Evolutionary conservation across 2,797 vertebrate species (phyloP), one percentile per base, ranked within the genome.

Genomic region (Antennarius maculatus): DNA sequence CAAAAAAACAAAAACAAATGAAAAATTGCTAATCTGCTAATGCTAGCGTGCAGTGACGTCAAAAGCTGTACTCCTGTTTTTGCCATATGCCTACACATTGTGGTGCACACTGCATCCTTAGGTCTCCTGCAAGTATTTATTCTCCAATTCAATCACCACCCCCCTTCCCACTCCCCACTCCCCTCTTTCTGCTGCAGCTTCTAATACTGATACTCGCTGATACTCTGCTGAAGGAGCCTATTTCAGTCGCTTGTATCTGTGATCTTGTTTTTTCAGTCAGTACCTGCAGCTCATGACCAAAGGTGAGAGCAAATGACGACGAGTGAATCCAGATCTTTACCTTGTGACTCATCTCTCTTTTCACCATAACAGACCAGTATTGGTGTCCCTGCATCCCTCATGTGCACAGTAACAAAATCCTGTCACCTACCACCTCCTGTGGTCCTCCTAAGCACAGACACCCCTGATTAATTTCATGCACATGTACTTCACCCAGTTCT

Each of bases 61-160:
- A 81, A 5, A n/a, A 41, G 76, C 62, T 75, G 74, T 77, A 68
- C 76, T 39, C 12, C 71, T 43, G 56, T 65, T 82, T 84, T 72
- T 76, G 71, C 53, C 29, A 23, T 23, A 57, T 57, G 77, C 57
- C 42, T 34, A 50, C 27, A 55, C 54, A 57, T 69, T 54, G 66
- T 61, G 51, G 47, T 12, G 1, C 55, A 61, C 41, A 48, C 41
- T 2, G 54, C 28, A 55, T 73, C 68, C 74, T 2, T 39, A 55
- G 83, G 71, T 72, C 61, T 71, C 55, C 72, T 39, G 18, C 75
- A 69, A 70, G 48, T 57, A 70, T 51, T 76, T 60, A 58, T 72
- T 51, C 55, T 64, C 18, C 52, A 34, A 42, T 66, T 63, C 59
- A 54, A 43, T 61, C 47, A 3, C 58, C 37, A 45, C 42, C 58